Evolutionary conservation across 2,888 invertebrate genomes (phyloP).

Genomic region (Orgyia antiqua): DNA sequence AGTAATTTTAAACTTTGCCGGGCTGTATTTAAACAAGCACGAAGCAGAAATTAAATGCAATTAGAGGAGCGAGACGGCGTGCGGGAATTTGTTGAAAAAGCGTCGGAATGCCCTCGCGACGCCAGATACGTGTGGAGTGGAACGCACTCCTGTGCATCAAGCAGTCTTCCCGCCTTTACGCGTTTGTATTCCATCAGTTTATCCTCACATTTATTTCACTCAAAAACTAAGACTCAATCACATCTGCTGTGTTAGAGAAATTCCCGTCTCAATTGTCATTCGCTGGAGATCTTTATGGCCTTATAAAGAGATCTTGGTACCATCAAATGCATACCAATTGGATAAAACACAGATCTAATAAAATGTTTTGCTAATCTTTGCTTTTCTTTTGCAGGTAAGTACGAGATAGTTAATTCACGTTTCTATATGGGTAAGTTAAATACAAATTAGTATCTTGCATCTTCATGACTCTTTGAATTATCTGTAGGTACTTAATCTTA

Average conservation of each 20-base stretch:
- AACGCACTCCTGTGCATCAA: constrained; percentile 37
- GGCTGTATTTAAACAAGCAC: constrained; percentile 65
- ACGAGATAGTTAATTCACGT: constrained; percentile 4
- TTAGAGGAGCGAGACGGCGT: constrained; percentile 64
- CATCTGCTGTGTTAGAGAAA: constrained; percentile 24
- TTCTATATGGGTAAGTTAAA: constrained; percentile 20
- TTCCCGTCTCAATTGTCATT: constrained; percentile 12
- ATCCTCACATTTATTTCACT: constrained; percentile 30
- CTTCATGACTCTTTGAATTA: too few relatives aligned
- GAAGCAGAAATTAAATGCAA: constrained; percentile 69
- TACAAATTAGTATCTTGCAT: constrained; percentile 31
- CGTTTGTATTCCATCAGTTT: constrained; percentile 29
- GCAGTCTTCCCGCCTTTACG: constrained; percentile 9
- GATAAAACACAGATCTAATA: neutral
- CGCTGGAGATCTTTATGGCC: constrained; percentile 14
- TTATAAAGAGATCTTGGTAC: constrained; percentile 12
- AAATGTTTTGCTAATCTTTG: constrained; percentile 12
- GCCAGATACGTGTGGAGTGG: constrained; percentile 54
- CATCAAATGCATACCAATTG: neutral
- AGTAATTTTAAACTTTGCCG: constrained; percentile 47
- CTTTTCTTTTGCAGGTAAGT: constrained; percentile 40
- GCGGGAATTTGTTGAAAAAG: constrained; percentile 62
- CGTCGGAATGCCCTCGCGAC: constrained; percentile 53
- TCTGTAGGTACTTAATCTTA: too few relatives aligned
- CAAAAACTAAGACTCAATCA: constrained; percentile 30